These are phyloP conservation scores for Sisyra terminalis DNA, from an alignment of 2,888 invertebrate genomes.

Conservation along the genomic window DNA sequence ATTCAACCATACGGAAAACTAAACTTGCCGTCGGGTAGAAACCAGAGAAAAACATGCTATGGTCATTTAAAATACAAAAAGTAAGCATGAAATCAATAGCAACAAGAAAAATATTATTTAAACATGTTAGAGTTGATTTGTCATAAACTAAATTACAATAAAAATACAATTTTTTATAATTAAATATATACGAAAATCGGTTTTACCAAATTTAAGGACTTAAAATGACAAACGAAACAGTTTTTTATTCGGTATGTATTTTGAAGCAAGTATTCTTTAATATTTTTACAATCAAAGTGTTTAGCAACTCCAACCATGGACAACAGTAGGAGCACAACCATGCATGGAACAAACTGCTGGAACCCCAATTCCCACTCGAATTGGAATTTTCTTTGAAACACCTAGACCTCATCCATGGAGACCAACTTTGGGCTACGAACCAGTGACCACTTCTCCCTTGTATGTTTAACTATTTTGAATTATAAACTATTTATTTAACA, in stretches of 20 bases:
- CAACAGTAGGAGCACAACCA: conserved; percentile 29
- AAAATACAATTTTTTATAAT: no score
- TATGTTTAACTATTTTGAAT: no score
- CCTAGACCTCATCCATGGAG: conserved; percentile 65
- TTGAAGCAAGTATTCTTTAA: neutral
- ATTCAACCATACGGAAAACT: no score
- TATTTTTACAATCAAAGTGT: conserved; percentile 1
- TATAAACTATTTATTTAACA: neutral
- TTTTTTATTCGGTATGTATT: conserved; percentile 23
- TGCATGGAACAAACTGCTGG: conserved; percentile 29
- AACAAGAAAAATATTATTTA: no score
- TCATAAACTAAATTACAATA: no score
- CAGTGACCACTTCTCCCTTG: conserved; percentile 57
- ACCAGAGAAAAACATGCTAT: no score
- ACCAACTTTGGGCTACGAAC: conserved; percentile 62
- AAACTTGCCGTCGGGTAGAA: no score
- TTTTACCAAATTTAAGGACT: conserved; percentile 21
- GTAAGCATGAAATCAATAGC: no score
- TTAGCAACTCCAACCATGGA: conserved; percentile 70
- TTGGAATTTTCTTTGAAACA: conserved; percentile 54
- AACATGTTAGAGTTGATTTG: no score
- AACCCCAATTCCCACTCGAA: conserved; percentile 42
- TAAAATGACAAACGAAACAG: conserved; percentile 20
- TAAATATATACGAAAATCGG: no score
- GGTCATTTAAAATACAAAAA: no score